phyloP scores from a whole-genome alignment of 2,888 invertebrate genomes.

The Caenorhabditis sp. region DNA sequence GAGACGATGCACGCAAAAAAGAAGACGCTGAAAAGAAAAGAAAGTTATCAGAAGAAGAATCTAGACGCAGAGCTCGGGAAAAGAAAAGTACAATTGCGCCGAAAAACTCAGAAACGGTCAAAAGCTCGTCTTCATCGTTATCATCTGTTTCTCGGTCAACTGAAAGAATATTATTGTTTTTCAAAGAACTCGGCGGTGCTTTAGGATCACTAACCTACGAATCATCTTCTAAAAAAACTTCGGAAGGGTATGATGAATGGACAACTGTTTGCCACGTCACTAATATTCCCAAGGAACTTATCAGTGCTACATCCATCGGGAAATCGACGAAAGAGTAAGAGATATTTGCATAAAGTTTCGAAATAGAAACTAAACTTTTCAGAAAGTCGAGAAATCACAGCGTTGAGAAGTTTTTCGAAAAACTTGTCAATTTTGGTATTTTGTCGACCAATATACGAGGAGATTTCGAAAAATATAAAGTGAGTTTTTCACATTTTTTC shows the following conservation, averaged over 20 bases:
- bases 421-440: background rate
- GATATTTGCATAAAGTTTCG: background rate
- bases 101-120: background rate
- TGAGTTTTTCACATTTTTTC: too few species aligned
- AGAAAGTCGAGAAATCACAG: constrained; percentile 9
- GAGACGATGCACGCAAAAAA: constrained; percentile 1
- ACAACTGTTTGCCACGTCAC: constrained; percentile 4
- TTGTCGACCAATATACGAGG: background rate
- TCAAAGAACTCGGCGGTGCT: background rate
- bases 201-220: background rate
- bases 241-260: background rate
- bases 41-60: background rate
- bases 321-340: constrained; percentile 9
- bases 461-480: background rate
- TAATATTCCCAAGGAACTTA: constrained; percentile 23
- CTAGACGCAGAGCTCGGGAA: background rate
- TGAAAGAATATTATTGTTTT: background rate
- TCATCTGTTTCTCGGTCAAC: background rate
- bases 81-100: background rate
- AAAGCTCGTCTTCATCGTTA: background rate
- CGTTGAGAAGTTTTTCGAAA: background rate
- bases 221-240: background rate
- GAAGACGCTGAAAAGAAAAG: background rate
- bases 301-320: constrained; percentile 4
- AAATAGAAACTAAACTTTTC: background rate